Evolutionary conservation across 2,888 invertebrate genomes (phyloP), one percentile per base, ranked within the genome.

Genomic region (Euphydryas editha): DNA sequence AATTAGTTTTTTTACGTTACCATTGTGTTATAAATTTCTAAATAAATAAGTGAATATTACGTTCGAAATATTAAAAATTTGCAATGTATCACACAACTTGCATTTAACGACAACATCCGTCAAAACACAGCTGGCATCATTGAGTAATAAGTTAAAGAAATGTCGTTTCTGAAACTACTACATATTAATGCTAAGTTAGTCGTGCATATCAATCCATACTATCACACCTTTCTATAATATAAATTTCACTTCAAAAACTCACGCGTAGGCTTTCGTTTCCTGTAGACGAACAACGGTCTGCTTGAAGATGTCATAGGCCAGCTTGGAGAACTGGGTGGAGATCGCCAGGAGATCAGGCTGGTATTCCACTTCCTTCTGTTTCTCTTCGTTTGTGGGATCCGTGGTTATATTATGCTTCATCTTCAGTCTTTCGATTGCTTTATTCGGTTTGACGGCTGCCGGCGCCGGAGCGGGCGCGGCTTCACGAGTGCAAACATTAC

Each of bases 191-290:
- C n/a, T 58, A 58, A 58, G 11, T n/a, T 51, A 51, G 11, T 24
- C 49, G 24, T 24, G 21, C 6, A 49, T 49, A 51, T 24, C 15
- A 49, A 51, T 24, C n/a, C n/a, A 51, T 24, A 21, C 51, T 21
- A n/a, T 24, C 18, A 49, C 21, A 49, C 62, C 37, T 62, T 17
- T 49, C n/a, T 20, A 47, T 15, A 60, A 57, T 17, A 13, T n/a
- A 36, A 44, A 30, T 24, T 24, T 51, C 49, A 51, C 49, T 42
- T 15, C 54, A 30, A 69, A 61, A 51, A 93, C 94, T 93, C 65
- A 94, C 94, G 88, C 88, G 78, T 89, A 93, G 15, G 87, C 83
- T 74, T 92, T 92, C 65, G 92, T 87, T 69, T 91, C 88, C 70
- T 92, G 90, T 37, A 92, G 71, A 1, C 80, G 78, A 62, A 81